Percentiles rank a stretch among this genome's conserved stretches.
Evolutionary conservation across 2,113 vertebrate genomes (phyloP).

Genomic region (Aythya baeri): DNA sequence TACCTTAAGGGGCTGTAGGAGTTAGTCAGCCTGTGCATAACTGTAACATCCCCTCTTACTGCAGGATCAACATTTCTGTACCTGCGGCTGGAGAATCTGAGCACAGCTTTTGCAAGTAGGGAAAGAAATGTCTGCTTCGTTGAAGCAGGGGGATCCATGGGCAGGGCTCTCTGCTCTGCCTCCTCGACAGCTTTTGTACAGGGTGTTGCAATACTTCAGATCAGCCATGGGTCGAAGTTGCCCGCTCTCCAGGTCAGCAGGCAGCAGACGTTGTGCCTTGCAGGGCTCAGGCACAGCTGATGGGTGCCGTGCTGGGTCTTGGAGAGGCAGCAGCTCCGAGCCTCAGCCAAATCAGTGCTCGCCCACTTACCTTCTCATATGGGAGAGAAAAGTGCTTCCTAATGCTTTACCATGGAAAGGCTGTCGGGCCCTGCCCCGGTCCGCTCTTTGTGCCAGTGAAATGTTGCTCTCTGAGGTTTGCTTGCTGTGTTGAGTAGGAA

Average conservation of each 20-base stretch:
- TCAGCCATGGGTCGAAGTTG: neutral
- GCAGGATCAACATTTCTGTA: neutral
- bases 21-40: neutral
- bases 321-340: neutral
- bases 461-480: neutral
- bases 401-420: neutral
- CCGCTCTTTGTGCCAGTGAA: neutral
- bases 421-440: neutral
- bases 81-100: neutral
- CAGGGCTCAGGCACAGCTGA: neutral
- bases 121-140: fast-evolving
- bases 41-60: neutral
- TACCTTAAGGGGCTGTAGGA: neutral
- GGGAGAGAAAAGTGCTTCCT: neutral
- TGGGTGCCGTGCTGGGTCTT: fast-evolving
- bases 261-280: neutral
- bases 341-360: neutral
- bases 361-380: neutral
- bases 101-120: neutral
- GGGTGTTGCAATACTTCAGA: neutral
- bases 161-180: neutral
- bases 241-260: neutral
- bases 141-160: fast-evolving
- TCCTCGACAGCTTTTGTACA: neutral
- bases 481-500: neutral